These are phyloP conservation scores for Cotesia chilonis DNA, from an alignment of 1,140 invertebrate species.

Conservation along the genomic window DNA sequence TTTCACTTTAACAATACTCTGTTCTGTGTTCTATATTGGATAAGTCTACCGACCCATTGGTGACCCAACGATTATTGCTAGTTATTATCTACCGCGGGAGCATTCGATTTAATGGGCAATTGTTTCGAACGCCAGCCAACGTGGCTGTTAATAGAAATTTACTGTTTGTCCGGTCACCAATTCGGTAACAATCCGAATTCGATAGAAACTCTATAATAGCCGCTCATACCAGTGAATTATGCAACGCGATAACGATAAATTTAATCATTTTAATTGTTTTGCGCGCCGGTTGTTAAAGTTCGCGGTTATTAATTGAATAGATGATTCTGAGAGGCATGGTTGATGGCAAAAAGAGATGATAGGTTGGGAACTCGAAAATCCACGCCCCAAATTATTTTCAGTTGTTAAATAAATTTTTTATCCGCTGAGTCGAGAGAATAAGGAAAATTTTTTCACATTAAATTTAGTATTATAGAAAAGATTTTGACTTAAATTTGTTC, in stretches of 20 bases:
- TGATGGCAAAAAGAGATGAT: background rate
- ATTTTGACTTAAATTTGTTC: too few relatives aligned
- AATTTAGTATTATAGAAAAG: too few relatives aligned
- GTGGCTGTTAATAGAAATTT: slow-evolving; percentile 62
- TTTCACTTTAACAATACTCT: slow-evolving; percentile 10
- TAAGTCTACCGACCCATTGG: slow-evolving; percentile 50
- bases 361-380: background rate
- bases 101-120: slow-evolving; percentile 64
- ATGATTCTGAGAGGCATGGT: background rate
- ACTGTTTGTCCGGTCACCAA: slow-evolving; percentile 41
- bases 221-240: slow-evolving; percentile 8
- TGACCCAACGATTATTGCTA: slow-evolving; percentile 60
- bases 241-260: slow-evolving; percentile 6
- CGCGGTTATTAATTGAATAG: background rate
- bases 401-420: too few relatives aligned
- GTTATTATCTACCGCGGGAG: slow-evolving; percentile 63
- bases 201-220: slow-evolving; percentile 8
- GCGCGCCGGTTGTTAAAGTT: background rate
- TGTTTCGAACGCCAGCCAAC: slow-evolving; percentile 58
- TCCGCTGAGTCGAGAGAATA: too few relatives aligned
- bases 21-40: too few relatives aligned
- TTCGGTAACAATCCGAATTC: slow-evolving; percentile 1
- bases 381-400: too few relatives aligned
- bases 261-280: slow-evolving; percentile 1
- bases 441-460: too few relatives aligned